Base-by-base conservation (phyloP, 92 coral and sea anemone species). In the Virgularia gustaviana region DNA sequence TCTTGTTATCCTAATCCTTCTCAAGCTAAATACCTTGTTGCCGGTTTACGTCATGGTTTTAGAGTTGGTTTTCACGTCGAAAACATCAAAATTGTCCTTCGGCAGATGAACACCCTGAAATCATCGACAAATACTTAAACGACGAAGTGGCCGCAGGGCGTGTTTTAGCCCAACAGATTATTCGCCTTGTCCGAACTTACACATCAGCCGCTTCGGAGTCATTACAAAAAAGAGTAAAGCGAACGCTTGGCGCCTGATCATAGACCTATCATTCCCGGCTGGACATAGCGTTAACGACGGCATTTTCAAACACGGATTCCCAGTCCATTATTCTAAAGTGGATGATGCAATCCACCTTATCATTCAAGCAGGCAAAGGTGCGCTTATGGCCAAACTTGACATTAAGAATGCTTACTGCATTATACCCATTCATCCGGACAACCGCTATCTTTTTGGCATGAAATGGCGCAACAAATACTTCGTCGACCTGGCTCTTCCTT, bases 381-480 rank as follows among this genome's bases (percentile, higher is more conserved):
- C 55, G 2, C 30, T 65, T 4, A 1, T 65, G 56, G 72, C 72
- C n/a, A 65, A 65, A 34, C 19, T 65, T 16, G 72, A 65, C 54
- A 37, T 65, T 32, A 27, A 34, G 9, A 19, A 24, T 0, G 72
- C 56, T 19, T 65, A 65, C 54, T 22, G 63, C 12, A 20, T 47
- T 36, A 49, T 41, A n/a, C 60, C 75, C 5, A 33, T 37, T 10
- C 49, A 63, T 19, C 20, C 71, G 15, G 3, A 9, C 15, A 57
- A 10, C 34, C 73, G 57, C 11, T 36, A 45, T 32, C 38, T 70
- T 9, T 42, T 70, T 1, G 63, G 77, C 32, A 65, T 65, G 72
- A 38, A 38, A 38, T 65, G 57, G 57, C 72, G 49, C 20, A 9
- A 49, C 29, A 28, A 41, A 23, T 65, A 42, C 11, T 65, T 38